A percentile compares a stretch with the other conserved stretches of the same genome.
Evolutionary conservation across 2,888 invertebrate genomes (phyloP).

Genomic region (Pristionchus entomophagus): DNA sequence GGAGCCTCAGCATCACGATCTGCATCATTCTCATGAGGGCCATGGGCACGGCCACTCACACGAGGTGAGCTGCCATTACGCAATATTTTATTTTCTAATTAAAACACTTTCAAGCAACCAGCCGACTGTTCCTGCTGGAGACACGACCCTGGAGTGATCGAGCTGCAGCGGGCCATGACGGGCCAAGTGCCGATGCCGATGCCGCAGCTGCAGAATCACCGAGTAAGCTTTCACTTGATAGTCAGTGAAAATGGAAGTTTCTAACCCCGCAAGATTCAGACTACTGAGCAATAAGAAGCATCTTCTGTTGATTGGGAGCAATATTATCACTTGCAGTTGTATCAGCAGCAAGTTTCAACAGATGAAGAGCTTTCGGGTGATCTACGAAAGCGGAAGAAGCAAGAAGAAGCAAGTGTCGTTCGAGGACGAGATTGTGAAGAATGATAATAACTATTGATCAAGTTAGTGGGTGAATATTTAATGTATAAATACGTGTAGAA

Average conservation of each 20-base stretch:
- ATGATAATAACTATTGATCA: too few species aligned
- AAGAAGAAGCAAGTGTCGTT: slow-evolving; percentile 9
- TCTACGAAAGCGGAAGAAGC: neutral
- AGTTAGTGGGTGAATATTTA: too few species aligned
- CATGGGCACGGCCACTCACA: neutral
- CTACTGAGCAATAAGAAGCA: too few species aligned
- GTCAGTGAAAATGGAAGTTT: too few species aligned
- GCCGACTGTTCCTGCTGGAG: slow-evolving; percentile 15
- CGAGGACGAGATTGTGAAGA: neutral
- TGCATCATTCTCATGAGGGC: neutral
- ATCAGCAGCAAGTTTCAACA: neutral
- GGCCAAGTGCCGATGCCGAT: neutral
- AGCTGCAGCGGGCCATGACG: neutral
- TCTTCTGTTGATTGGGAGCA: too few species aligned
- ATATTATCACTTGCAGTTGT: neutral
- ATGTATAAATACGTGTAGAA: too few species aligned
- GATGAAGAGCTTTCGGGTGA: neutral
- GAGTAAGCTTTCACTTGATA: too few species aligned
- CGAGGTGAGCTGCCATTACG: neutral
- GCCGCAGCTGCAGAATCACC: neutral
- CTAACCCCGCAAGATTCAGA: too few species aligned
- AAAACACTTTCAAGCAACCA: neutral
- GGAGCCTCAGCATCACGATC: neutral
- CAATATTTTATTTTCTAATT: too few species aligned
- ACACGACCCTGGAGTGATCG: neutral